Evolutionary conservation across 1,140 invertebrate genomes (phyloP).

Genomic region (Delia radicum): DNA sequence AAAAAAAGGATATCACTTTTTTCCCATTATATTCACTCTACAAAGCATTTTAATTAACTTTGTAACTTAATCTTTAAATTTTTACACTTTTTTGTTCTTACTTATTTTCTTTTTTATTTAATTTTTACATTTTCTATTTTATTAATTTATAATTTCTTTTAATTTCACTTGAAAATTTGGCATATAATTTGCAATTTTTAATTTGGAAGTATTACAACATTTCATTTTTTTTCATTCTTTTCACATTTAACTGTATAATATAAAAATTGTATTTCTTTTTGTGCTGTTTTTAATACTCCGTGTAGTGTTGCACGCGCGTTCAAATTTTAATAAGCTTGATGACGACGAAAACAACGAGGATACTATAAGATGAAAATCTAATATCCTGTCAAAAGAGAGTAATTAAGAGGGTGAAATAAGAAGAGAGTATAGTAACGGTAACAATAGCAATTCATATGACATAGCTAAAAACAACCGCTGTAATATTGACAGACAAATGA

Average conservation of each 20-base stretch:
- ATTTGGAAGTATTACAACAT: not conserved
- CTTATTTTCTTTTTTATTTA: not conserved
- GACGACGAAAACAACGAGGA: constrained; percentile 12
- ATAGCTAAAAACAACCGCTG: not conserved
- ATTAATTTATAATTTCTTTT: not conserved
- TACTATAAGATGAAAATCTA: constrained; percentile 7
- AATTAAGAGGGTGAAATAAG: not conserved
- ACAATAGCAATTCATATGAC: not conserved
- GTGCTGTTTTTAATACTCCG: not conserved
- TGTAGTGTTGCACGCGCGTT: constrained; percentile 16
- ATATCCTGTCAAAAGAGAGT: constrained; percentile 13
- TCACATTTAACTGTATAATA: constrained; percentile 2
- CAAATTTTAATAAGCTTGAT: constrained; percentile 10
- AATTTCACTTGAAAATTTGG: not conserved
- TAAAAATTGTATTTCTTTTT: not conserved
- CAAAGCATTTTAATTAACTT: too few species aligned
- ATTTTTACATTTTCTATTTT: not conserved
- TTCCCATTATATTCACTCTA: not conserved
- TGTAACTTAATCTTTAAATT: not conserved
- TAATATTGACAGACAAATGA: too few species aligned
- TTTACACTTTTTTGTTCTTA: not conserved
- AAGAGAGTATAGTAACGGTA: not conserved
- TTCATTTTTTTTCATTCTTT: not conserved
- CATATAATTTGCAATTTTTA: not conserved
- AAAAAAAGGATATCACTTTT: constrained; percentile 12